These are phyloP conservation scores for Cuculus canorus DNA, from an alignment of 2,797 vertebrate species.

Conservation along the genomic window DNA sequence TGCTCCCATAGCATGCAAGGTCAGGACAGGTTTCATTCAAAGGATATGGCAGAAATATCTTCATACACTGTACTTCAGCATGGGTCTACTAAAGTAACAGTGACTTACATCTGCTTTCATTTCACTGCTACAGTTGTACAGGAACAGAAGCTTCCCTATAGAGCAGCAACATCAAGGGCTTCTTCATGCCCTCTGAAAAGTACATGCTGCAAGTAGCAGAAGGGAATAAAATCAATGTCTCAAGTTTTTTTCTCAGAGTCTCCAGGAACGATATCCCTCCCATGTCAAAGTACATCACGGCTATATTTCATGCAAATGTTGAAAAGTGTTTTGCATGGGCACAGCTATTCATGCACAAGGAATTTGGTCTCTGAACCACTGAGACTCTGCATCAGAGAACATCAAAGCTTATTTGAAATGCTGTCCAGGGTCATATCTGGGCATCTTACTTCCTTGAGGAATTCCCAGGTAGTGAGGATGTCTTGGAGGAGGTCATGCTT, in stretches of 20 bases:
- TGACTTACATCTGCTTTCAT: not conserved
- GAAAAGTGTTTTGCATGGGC: not conserved
- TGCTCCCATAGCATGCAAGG: not conserved
- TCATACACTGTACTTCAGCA: not conserved
- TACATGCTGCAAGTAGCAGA: not conserved
- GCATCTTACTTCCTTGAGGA: constrained; percentile 53
- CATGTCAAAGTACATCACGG: not conserved
- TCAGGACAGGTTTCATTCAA: constrained; percentile 26
- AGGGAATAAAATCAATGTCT: not conserved
- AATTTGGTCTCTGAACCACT: not conserved
- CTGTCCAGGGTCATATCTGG: not conserved
- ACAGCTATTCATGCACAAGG: not conserved
- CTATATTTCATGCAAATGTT: constrained; percentile 28
- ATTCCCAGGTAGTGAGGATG: constrained; percentile 43
- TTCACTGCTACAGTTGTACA: not conserved
- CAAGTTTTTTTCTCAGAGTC: not conserved
- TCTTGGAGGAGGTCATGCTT: constrained; percentile 61
- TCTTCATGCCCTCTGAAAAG: not conserved
- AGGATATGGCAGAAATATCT: not conserved
- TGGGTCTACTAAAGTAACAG: not conserved
- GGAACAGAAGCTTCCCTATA: not conserved
- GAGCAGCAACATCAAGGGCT: not conserved
- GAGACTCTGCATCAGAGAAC: not conserved
- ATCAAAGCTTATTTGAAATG: not conserved
- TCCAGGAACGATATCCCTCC: not conserved